These are phyloP conservation scores for Pandion haliaetus DNA, from an alignment of 2,113 vertebrate species.

Conservation along the genomic window DNA sequence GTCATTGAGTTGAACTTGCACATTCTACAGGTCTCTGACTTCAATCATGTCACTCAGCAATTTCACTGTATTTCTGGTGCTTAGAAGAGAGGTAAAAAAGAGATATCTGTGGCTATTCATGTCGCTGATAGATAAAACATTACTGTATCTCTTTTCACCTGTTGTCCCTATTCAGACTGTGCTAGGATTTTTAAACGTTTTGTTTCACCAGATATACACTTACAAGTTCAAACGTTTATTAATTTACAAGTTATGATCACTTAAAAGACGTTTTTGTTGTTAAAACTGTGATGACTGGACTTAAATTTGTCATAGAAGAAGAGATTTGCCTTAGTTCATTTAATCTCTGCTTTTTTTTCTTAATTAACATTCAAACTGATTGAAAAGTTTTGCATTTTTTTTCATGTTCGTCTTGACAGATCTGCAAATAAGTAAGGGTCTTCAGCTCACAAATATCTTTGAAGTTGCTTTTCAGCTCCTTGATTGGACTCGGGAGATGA, in stretches of 20 bases:
- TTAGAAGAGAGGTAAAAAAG: neutral
- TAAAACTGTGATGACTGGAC: neutral
- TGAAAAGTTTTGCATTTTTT: neutral
- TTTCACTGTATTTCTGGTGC: neutral
- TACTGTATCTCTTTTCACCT: neutral
- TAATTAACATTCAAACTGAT: neutral
- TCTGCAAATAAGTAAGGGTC: neutral
- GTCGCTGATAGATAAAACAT: neutral
- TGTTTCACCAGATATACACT: neutral
- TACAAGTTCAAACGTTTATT: neutral
- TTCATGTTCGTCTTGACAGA: neutral
- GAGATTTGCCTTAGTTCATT: neutral
- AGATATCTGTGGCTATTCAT: neutral
- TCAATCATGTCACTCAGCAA: neutral
- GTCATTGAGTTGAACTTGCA: neutral
- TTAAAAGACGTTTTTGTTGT: neutral
- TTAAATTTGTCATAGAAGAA: neutral
- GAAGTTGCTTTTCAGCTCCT: slow-evolving; percentile 16
- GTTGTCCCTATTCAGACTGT: neutral
- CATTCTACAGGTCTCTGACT: neutral
- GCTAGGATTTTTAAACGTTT: neutral
- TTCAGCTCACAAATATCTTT: neutral
- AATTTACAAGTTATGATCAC: neutral
- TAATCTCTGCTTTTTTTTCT: neutral
- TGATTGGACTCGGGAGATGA: neutral